Conservation (phyloP, 2,888 invertebrate species). For the Heliconius cydno region DNA sequence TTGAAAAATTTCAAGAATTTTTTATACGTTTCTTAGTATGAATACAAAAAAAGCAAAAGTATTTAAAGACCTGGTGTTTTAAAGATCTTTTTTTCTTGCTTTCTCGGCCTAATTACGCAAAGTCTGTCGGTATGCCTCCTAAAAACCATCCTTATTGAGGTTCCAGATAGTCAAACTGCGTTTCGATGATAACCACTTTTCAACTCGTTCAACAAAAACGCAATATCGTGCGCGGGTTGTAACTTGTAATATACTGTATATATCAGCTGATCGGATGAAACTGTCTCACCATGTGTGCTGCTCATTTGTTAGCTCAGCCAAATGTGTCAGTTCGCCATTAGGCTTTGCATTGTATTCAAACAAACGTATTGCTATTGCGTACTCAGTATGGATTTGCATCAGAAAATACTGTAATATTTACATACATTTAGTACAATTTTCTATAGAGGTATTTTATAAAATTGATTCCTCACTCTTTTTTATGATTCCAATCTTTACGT, state of each 20-base stretch:
- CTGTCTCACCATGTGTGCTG: conserved; percentile 25
- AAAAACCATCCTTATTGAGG: neutral
- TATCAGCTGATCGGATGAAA: conserved; percentile 9
- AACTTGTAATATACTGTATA: conserved; percentile 2
- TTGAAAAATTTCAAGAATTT: no score
- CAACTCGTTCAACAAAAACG: neutral
- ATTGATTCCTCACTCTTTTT: neutral
- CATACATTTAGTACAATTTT: neutral
- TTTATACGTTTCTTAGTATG: no score
- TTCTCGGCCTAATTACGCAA: neutral
- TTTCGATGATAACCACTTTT: neutral
- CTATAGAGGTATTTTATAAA: neutral
- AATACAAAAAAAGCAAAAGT: no score
- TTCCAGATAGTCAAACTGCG: neutral
- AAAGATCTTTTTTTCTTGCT: no score
- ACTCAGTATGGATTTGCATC: neutral
- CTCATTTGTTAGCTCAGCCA: conserved; percentile 37
- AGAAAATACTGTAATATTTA: conserved; percentile 16
- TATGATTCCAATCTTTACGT: neutral
- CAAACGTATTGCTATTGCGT: conserved; percentile 28
- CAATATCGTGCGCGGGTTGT: neutral
- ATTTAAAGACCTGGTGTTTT: no score
- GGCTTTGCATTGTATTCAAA: conserved; percentile 32
- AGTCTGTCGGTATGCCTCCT: neutral
- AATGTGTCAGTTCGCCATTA: conserved; percentile 40